These are phyloP conservation scores for Holcopasites calliopsidis DNA, from an alignment of 1,140 invertebrate species.

Conservation along the genomic window DNA sequence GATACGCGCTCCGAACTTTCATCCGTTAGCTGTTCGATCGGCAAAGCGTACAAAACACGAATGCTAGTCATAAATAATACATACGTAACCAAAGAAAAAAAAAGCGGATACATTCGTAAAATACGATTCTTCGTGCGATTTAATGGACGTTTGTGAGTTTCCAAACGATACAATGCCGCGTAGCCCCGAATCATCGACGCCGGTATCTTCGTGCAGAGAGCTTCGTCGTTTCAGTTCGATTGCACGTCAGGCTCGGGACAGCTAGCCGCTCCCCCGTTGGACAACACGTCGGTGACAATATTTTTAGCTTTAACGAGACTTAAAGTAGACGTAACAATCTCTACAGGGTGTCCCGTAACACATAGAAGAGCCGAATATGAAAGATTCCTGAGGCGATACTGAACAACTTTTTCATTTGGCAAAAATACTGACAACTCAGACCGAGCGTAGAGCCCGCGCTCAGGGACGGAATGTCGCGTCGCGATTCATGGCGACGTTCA, in stretches of 20 bases:
- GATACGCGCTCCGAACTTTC: slow-evolving; percentile 46
- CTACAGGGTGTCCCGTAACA: too few relatives aligned
- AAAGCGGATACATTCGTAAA: slow-evolving; percentile 6
- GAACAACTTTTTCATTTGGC: too few relatives aligned
- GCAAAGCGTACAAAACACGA: slow-evolving; percentile 29
- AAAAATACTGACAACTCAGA: too few relatives aligned
- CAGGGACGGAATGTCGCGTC: too few relatives aligned
- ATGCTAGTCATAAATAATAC: slow-evolving; percentile 7
- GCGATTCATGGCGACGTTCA: too few relatives aligned
- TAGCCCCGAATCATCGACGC: slow-evolving; percentile 63
- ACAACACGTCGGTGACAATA: slow-evolving; percentile 28
- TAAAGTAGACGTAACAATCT: slow-evolving; percentile 11
- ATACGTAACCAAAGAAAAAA: slow-evolving; percentile 38
- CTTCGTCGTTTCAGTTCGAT: slow-evolving; percentile 63
- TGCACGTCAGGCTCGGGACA: slow-evolving; percentile 13
- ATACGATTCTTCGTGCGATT: too few relatives aligned
- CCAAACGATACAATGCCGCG: slow-evolving; percentile 36
- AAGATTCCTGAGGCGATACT: too few relatives aligned
- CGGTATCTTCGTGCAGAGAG: slow-evolving; percentile 53
- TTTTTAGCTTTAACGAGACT: slow-evolving; percentile 36
- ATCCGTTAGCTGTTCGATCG: slow-evolving; percentile 52
- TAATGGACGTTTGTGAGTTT: neutral
- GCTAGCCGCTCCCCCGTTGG: neutral
- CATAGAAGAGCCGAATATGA: too few relatives aligned
- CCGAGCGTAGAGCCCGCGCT: too few relatives aligned